Percentiles rank a stretch among this genome's conserved stretches.
Evolutionary conservation across 2,797 vertebrate species (phyloP).

Genomic region (Cirrhinus molitorella): DNA sequence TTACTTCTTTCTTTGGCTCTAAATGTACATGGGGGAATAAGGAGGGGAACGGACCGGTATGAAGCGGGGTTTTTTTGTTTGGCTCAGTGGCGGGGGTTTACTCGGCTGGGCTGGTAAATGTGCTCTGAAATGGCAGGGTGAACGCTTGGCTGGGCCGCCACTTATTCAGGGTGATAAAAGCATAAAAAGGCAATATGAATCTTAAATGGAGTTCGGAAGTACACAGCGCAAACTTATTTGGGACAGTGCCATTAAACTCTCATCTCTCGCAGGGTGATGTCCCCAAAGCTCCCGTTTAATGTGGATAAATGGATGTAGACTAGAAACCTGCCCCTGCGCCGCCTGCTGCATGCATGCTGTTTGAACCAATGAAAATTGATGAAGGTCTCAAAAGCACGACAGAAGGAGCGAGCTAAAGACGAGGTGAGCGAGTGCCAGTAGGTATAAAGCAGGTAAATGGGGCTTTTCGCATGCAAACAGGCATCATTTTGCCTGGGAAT

Average conservation of each 20-base stretch:
- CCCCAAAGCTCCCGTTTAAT: constrained; percentile 63
- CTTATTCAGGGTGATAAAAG: constrained; percentile 84
- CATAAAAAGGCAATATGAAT: constrained; percentile 84
- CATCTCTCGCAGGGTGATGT: constrained; percentile 55
- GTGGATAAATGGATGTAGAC: constrained; percentile 72
- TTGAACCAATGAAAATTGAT: constrained; percentile 54
- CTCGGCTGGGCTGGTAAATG: constrained; percentile 68
- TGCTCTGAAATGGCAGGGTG: constrained; percentile 70
- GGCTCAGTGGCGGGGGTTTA: constrained; percentile 66
- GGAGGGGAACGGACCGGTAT: background rate
- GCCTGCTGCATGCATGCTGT: constrained; percentile 47
- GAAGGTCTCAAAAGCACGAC: constrained; percentile 48
- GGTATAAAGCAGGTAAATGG: constrained; percentile 49
- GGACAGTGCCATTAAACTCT: constrained; percentile 68
- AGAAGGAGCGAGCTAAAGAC: constrained; percentile 29
- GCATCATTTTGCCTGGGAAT: constrained; percentile 37
- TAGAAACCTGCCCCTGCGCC: constrained; percentile 55
- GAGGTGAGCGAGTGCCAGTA: constrained; percentile 28
- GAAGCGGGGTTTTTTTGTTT: constrained; percentile 37
- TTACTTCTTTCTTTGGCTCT: constrained; percentile 42
- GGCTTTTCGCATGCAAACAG: constrained; percentile 59
- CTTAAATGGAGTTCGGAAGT: constrained; percentile 76
- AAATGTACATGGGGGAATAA: constrained; percentile 59
- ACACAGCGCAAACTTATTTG: constrained; percentile 78
- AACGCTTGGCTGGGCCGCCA: constrained; percentile 72